Percentiles rank a stretch among this genome's conserved stretches.
phyloP scores from a whole-genome alignment of 2,888 invertebrate species.

The Oasisia sp. region DNA sequence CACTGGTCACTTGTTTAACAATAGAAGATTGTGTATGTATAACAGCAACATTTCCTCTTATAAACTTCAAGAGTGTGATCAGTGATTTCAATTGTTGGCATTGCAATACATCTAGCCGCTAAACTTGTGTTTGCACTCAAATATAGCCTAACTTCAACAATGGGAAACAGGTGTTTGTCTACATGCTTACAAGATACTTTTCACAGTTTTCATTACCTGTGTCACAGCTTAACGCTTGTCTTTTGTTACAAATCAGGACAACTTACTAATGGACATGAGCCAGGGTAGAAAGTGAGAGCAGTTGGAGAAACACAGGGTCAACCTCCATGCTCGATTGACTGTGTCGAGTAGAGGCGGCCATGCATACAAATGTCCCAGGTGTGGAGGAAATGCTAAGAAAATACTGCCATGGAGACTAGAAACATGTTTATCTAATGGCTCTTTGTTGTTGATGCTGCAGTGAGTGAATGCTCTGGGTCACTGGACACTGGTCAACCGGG shows the following conservation, averaged over 20 bases:
- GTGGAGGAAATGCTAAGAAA: conserved; percentile 3
- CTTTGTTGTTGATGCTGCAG: conserved; percentile 2
- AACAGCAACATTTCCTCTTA: neutral
- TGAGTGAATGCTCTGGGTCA: neutral
- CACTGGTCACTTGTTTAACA: neutral
- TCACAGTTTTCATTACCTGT: neutral
- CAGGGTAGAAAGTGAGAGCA: neutral
- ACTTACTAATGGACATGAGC: neutral
- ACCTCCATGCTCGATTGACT: neutral
- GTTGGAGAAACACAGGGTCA: neutral
- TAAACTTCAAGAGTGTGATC: neutral
- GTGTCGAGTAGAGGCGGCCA: neutral
- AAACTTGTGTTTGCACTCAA: neutral
- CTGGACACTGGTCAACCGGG: neutral
- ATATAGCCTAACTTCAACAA: neutral
- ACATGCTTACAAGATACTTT: neutral
- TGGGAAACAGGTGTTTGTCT: neutral
- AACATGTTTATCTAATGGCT: neutral
- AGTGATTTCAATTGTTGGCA: neutral
- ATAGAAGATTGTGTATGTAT: neutral
- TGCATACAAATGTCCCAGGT: neutral
- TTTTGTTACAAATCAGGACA: neutral
- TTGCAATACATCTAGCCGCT: neutral
- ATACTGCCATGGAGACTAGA: neutral
- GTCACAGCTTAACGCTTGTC: neutral